Percentiles rank a stretch among this genome's conserved stretches.
phyloP scores from a whole-genome alignment of 2,797 vertebrate species.

The Eospalax fontanierii region DNA sequence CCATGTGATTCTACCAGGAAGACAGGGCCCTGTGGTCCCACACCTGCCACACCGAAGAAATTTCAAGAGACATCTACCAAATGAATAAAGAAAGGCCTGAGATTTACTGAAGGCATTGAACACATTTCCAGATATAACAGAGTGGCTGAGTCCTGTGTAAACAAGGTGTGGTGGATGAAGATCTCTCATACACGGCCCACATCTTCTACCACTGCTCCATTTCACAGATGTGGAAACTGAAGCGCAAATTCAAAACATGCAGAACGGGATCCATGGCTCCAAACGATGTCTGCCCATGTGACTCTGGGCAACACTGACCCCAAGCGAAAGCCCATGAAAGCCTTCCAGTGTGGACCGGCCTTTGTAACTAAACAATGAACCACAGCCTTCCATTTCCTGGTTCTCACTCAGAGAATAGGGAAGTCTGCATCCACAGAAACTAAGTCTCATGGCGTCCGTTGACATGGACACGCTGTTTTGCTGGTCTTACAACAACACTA shows the following conservation, averaged over 20 bases:
- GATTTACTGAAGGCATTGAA: not conserved
- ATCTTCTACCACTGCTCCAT: not conserved
- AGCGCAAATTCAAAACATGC: not conserved
- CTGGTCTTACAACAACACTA: not conserved
- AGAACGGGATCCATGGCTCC: not conserved
- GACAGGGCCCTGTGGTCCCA: not conserved
- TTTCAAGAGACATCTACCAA: not conserved
- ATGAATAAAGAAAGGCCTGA: not conserved
- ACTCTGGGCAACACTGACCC: not conserved
- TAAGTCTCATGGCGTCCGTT: not conserved
- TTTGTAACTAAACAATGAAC: not conserved
- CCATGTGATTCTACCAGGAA: not conserved
- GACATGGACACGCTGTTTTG: not conserved
- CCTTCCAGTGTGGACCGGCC: fast-evolving
- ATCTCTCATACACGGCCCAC: not conserved
- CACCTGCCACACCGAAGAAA: not conserved
- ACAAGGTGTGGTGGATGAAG: fast-evolving
- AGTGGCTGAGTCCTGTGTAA: not conserved
- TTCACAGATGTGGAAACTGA: not conserved
- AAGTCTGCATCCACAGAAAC: not conserved
- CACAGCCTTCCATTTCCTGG: not conserved
- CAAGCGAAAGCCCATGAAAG: not conserved
- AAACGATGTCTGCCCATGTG: not conserved
- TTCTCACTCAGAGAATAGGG: not conserved
- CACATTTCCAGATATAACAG: not conserved